phyloP scores from a whole-genome alignment of 2,888 invertebrate genomes.

The Amphiduros pacificus region DNA sequence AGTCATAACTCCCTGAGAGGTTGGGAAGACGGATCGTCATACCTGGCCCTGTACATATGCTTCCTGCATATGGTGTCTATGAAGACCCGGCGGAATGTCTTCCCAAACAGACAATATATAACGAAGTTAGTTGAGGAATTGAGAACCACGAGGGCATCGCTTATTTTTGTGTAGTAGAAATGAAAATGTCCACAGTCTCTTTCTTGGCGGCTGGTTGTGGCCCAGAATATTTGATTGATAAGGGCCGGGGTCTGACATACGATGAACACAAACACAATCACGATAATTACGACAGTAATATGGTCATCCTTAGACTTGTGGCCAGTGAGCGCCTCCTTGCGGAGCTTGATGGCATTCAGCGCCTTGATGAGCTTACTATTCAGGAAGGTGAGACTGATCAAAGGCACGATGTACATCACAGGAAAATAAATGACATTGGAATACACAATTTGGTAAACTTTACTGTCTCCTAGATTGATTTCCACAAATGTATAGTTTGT shows the following conservation, averaged over 20 bases:
- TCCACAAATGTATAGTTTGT: neutral
- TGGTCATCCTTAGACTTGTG: conserved; percentile 22
- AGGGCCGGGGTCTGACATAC: conserved; percentile 32
- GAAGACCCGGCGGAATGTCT: conserved; percentile 28
- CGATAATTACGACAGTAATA: conserved; percentile 28
- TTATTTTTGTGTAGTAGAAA: conserved; percentile 32
- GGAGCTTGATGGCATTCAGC: conserved; percentile 17
- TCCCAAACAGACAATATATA: conserved; percentile 31
- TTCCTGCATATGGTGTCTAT: conserved; percentile 16
- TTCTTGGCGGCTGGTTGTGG: conserved; percentile 6
- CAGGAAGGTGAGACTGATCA: conserved; percentile 24
- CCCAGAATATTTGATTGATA: conserved; percentile 34
- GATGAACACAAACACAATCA: conserved; percentile 30
- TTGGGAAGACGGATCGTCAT: conserved; percentile 2
- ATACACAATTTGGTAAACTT: conserved; percentile 31
- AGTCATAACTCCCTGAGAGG: conserved; percentile 10
- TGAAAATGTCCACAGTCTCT: conserved; percentile 29
- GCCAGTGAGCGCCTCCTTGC: conserved; percentile 14
- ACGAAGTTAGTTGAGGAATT: conserved; percentile 32
- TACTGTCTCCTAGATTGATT: conserved; percentile 26
- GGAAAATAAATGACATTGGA: conserved; percentile 32
- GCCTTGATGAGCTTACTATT: conserved; percentile 24
- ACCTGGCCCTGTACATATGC: neutral
- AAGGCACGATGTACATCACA: conserved; percentile 32
- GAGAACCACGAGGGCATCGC: conserved; percentile 29